Percentiles rank a stretch among this genome's conserved stretches.
phyloP scores from a whole-genome alignment of 2,888 invertebrate species.

The Macrosoma leucophasiata region DNA sequence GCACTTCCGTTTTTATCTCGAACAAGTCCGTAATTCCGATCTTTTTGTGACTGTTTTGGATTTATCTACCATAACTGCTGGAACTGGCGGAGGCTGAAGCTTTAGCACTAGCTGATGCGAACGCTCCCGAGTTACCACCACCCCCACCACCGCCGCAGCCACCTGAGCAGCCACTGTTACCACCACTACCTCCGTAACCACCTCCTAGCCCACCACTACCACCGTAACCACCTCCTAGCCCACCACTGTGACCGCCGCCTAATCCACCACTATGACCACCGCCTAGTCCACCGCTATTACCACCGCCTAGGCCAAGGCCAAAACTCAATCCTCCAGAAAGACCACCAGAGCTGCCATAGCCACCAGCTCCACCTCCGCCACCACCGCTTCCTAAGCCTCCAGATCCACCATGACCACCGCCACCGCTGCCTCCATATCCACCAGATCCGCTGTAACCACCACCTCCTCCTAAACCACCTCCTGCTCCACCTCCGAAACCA shows the following conservation, averaged over 20 bases:
- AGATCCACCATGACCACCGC: constrained; percentile 19
- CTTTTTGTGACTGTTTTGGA: too few species aligned
- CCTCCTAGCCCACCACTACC: constrained; percentile 15
- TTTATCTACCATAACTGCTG: constrained; percentile 42
- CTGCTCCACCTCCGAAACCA: constrained; percentile 35
- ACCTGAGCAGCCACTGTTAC: constrained; percentile 17
- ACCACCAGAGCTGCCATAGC: constrained; percentile 11
- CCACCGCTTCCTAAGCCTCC: constrained; percentile 21
- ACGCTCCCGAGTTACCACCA: constrained; percentile 36
- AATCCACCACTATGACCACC: constrained; percentile 19
- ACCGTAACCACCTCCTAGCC: constrained; percentile 17
- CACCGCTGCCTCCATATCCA: constrained; percentile 20
- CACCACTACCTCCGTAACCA: constrained; percentile 12
- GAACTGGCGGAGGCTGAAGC: constrained; percentile 46
- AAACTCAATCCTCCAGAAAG: constrained; percentile 14
- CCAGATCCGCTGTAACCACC: constrained; percentile 19
- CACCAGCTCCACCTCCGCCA: constrained; percentile 14
- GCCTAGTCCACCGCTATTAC: constrained; percentile 27
- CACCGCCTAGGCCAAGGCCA: constrained; percentile 17
- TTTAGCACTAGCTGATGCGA: constrained; percentile 45
- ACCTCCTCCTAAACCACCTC: constrained; percentile 28
- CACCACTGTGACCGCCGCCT: constrained; percentile 16
- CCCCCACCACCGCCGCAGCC: constrained; percentile 31
- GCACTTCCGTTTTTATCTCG: too few species aligned
- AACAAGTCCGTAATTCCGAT: too few species aligned